A percentile compares a stretch with the other conserved stretches of the same genome.
phyloP scores from a whole-genome alignment of 2,888 invertebrate genomes.

The Eilema caniola region DNA sequence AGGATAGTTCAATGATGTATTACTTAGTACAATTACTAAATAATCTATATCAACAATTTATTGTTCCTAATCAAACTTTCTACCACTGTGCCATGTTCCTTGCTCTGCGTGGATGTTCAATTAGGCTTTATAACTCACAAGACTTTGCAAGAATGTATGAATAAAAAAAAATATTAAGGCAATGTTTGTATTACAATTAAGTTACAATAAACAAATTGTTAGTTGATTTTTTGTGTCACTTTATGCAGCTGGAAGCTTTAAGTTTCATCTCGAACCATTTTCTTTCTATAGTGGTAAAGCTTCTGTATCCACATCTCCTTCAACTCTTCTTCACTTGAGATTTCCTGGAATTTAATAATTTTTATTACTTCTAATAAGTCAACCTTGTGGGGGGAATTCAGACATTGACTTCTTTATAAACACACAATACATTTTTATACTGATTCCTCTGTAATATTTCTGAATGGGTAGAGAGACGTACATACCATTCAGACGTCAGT shows the following conservation, averaged over 20 bases:
- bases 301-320: slow-evolving; percentile 93
- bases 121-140: neutral
- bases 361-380: neutral
- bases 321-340: slow-evolving; percentile 89
- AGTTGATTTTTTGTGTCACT: slow-evolving; percentile 15
- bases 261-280: slow-evolving; percentile 85
- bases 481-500: no score
- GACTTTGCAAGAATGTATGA: neutral
- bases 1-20: neutral
- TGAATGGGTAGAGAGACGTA: no score
- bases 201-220: slow-evolving; percentile 43
- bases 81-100: neutral
- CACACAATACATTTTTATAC: no score
- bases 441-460: no score
- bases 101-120: neutral
- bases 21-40: neutral
- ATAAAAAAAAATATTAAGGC: slow-evolving; percentile 16
- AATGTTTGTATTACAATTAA: slow-evolving; percentile 36
- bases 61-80: neutral
- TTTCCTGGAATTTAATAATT: slow-evolving; percentile 85
- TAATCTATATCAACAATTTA: neutral
- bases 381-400: no score
- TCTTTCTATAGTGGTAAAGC: slow-evolving; percentile 88
- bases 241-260: slow-evolving; percentile 39
- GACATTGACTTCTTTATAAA: no score